A percentile compares a stretch with the other conserved stretches of the same genome.
phyloP scores from a whole-genome alignment of 2,797 vertebrate genomes.

The Cyprinella venusta region DNA sequence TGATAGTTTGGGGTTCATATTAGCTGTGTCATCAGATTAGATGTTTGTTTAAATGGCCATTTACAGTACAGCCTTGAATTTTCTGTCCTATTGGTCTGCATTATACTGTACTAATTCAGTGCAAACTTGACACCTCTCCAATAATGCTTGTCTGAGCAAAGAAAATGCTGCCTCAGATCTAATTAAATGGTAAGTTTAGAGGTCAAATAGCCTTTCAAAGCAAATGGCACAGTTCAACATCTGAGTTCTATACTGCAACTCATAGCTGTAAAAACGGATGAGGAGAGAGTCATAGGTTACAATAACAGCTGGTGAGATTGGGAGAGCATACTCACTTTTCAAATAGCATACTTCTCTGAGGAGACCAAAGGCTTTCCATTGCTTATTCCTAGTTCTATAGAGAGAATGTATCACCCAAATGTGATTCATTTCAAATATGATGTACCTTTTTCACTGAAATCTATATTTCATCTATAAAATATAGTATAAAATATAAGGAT shows the following conservation, averaged over 20 bases:
- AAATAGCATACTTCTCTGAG: constrained; percentile 25
- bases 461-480: not conserved
- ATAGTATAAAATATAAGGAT: not conserved
- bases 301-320: constrained; percentile 57
- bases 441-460: not conserved
- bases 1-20: not conserved
- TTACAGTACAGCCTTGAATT: not conserved
- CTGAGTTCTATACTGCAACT: constrained; percentile 29
- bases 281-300: constrained; percentile 61
- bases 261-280: constrained; percentile 51
- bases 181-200: constrained; percentile 28
- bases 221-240: constrained; percentile 17
- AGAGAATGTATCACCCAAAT: not conserved
- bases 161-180: not conserved
- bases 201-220: constrained; percentile 18
- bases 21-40: not conserved
- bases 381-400: not conserved
- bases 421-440: not conserved
- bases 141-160: constrained; percentile 21
- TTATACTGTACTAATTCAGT: not conserved
- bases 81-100: not conserved
- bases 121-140: constrained; percentile 24
- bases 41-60: constrained; percentile 10
- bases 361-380: constrained; percentile 10
- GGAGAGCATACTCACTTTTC: constrained; percentile 47